Evolutionary conservation across 1,140 invertebrate genomes (phyloP), one percentile per base, ranked within the genome.

Genomic region (Bombus impatiens): DNA sequence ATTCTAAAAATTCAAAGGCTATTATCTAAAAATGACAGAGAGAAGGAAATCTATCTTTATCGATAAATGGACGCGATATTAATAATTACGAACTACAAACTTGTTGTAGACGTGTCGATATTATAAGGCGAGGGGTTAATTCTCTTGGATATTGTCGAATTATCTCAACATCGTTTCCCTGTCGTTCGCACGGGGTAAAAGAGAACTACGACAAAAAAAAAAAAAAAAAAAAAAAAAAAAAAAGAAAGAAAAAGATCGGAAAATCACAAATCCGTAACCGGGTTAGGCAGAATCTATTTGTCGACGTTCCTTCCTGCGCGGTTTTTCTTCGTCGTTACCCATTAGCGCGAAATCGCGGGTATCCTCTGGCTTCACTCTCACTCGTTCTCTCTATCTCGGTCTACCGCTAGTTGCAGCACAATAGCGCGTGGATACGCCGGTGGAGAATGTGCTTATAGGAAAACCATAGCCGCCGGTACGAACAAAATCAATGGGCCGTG

Each of bases 401-500:
- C n/a, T 62, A 5, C 59, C 37, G 25, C 62, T 75, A 25, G 67
- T 53, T 57, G 22, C 47, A 74, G 47, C 4, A 82, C 80, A 87
- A 84, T 89, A 35, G 87, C 77, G 65, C 84, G 32, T 67, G 40
- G 59, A 80, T 75, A 86, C 62, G 62, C 25, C 25, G 70, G 35
- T 62, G 67, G 62, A 68, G 65, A 86, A 84, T 77, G 81, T 67
- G 44, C 59, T 86, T 83, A 77, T 83, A 83, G 85, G 85, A 77
- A 76, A 71, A 77, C 65, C 72, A 86, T 83, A 86, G 85, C 80
- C 72, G 53, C 8, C 57, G 89, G 71, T 72, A 86, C 83, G 78
- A 75, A 78, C 40, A 72, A 91, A 91, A 87, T 88, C 90, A 93
- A 94, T 92, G 91, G 89, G 75, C 82, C 92, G 90, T 90, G 91